Conservation (phyloP, 2,888 invertebrate genomes). For the Melieria picta region DNA sequence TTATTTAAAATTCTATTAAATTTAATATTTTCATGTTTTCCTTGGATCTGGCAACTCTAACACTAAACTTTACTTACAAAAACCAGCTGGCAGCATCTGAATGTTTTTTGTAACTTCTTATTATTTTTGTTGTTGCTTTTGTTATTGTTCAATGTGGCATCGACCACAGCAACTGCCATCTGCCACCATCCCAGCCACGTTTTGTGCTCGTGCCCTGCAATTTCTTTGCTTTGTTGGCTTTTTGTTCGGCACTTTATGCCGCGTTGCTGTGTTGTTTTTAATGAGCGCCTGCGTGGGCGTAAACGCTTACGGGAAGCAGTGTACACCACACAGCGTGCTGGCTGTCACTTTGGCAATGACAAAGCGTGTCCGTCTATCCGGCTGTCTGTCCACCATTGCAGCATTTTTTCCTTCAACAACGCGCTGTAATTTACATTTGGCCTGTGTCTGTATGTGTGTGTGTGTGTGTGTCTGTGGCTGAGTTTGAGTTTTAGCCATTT, state of each 20-base stretch:
- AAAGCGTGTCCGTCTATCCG: slow-evolving; percentile 22
- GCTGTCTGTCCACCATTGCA: background rate
- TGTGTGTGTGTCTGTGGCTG: background rate
- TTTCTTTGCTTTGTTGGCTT: background rate
- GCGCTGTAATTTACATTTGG: slow-evolving; percentile 5
- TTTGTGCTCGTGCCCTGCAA: background rate
- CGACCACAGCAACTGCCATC: background rate
- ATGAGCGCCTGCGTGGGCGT: slow-evolving; percentile 31
- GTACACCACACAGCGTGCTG: background rate
- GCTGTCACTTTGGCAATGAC: slow-evolving; percentile 31
- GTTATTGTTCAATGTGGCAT: background rate
- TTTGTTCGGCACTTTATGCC: background rate
- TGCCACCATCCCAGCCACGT: background rate
- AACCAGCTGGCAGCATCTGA: too few relatives aligned
- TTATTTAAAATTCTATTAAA: too few relatives aligned
- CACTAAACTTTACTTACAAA: too few relatives aligned
- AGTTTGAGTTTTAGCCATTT: background rate
- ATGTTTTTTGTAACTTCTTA: background rate
- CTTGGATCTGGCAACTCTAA: too few relatives aligned
- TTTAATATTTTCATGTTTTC: too few relatives aligned
- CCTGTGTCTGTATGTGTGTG: slow-evolving; percentile 9
- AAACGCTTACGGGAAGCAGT: slow-evolving; percentile 18
- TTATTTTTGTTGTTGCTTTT: background rate
- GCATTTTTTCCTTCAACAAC: slow-evolving; percentile 4
- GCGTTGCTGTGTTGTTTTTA: slow-evolving; percentile 1